These are phyloP conservation scores for Acronicta leporina DNA, from an alignment of 2,888 invertebrate genomes.

Conservation along the genomic window DNA sequence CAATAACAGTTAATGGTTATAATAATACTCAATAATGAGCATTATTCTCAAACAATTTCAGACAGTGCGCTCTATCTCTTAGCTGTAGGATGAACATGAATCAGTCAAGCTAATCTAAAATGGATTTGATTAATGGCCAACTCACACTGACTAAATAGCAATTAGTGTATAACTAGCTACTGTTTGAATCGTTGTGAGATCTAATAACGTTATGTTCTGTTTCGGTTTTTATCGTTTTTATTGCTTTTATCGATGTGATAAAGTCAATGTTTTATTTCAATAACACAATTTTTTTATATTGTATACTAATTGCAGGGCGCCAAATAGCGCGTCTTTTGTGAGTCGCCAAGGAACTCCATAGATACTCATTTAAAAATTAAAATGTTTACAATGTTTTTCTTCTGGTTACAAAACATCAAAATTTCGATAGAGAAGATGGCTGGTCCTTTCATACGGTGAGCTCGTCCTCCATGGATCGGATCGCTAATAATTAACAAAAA, in stretches of 20 bases:
- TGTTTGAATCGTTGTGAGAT: conserved; percentile 23
- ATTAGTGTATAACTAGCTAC: conserved; percentile 35
- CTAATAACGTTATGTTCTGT: conserved; percentile 10
- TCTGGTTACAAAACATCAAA: no score
- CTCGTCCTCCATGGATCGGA: no score
- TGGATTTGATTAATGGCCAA: conserved; percentile 41
- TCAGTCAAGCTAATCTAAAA: conserved; percentile 35
- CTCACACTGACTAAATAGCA: conserved; percentile 18
- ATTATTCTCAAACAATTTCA: conserved; percentile 9
- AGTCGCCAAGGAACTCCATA: no score
- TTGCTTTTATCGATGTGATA: background rate
- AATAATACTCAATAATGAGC: conserved; percentile 9
- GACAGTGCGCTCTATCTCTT: conserved; percentile 11
- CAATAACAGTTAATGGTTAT: conserved; percentile 6
- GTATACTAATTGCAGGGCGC: no score
- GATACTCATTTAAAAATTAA: no score
- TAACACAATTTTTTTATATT: no score
- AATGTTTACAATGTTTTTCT: no score
- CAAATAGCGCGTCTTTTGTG: no score
- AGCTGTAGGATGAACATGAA: conserved; percentile 40
- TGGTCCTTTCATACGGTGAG: no score
- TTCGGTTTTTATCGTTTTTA: conserved; percentile 10
- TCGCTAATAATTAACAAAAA: no score
- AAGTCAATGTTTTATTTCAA: no score
- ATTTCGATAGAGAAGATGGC: no score